These are phyloP conservation scores for Ceriagrion tenellum DNA, from an alignment of 2,888 invertebrate genomes.

Conservation along the genomic window DNA sequence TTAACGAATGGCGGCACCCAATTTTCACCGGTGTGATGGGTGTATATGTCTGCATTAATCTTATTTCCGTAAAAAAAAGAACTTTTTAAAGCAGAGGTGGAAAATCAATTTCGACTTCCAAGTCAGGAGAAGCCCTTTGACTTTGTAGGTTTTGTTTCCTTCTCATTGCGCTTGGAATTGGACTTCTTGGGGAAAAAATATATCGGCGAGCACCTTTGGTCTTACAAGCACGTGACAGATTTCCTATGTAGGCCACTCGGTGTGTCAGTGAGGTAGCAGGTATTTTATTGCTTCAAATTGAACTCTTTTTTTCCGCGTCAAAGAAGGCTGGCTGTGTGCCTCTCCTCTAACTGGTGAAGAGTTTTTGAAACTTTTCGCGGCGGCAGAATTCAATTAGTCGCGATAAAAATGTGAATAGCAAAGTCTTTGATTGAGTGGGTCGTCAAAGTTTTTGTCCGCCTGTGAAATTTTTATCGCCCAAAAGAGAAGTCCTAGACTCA, in stretches of 20 bases:
- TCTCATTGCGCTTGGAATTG: background rate
- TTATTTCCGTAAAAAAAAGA: too few species aligned
- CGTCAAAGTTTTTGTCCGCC: background rate
- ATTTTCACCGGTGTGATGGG: too few species aligned
- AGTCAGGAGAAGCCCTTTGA: background rate
- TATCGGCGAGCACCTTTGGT: background rate
- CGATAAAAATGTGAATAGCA: background rate
- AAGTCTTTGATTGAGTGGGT: background rate
- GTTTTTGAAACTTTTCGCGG: background rate
- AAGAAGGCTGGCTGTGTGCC: background rate
- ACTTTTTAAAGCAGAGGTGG: too few species aligned
- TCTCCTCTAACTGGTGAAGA: background rate
- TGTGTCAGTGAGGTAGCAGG: background rate
- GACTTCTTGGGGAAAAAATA: background rate
- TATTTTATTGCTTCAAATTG: constrained; percentile 30
- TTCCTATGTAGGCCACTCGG: constrained; percentile 1
- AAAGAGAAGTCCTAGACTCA: background rate
- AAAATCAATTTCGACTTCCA: background rate
- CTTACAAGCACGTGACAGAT: background rate
- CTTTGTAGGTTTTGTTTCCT: background rate
- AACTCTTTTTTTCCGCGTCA: background rate
- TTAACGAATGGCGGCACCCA: too few species aligned
- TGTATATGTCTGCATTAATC: too few species aligned
- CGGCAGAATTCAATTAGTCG: background rate
- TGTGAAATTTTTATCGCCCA: background rate